Evolutionary conservation across 2,888 invertebrate genomes (phyloP).

Genomic region (Amiota communis): DNA sequence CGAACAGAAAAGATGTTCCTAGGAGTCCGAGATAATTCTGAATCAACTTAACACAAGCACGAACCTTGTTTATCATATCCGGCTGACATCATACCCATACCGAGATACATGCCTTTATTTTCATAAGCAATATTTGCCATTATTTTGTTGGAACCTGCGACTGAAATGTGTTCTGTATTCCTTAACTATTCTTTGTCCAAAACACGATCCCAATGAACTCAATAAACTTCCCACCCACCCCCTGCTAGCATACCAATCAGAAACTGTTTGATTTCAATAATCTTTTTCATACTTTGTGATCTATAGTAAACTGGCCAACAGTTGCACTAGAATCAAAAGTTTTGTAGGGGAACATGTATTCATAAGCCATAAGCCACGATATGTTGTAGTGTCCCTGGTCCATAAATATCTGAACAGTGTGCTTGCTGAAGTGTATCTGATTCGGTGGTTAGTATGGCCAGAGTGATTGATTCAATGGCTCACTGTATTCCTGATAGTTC

Average conservation of each 20-base stretch:
- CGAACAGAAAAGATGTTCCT: conserved; percentile 97
- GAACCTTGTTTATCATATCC: conserved; percentile 97
- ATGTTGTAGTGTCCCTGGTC: no score
- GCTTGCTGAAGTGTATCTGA: no score
- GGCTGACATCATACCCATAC: conserved; percentile 97
- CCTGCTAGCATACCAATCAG: conserved; percentile 97
- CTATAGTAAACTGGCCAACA: conserved; percentile 95
- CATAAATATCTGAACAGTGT: no score
- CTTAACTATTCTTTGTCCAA: conserved; percentile 95
- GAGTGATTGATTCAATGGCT: no score
- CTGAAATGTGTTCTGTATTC: conserved; percentile 96
- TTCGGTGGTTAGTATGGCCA: no score
- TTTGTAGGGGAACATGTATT: no score
- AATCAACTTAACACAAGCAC: conserved; percentile 97
- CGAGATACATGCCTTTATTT: conserved; percentile 97
- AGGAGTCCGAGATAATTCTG: conserved; percentile 92
- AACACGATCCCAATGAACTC: conserved; percentile 98
- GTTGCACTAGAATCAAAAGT: conserved; percentile 98
- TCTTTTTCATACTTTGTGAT: conserved; percentile 96
- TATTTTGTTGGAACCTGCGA: conserved; percentile 98
- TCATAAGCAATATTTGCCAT: conserved; percentile 98
- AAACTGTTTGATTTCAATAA: conserved; percentile 97
- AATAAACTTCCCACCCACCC: conserved; percentile 99
- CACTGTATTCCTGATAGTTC: no score
- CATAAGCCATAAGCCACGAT: no score